A percentile compares a stretch with the other conserved stretches of the same genome.
Conservation (phyloP, 1,140 invertebrate species). For the Tetramorium simillimum region DNA sequence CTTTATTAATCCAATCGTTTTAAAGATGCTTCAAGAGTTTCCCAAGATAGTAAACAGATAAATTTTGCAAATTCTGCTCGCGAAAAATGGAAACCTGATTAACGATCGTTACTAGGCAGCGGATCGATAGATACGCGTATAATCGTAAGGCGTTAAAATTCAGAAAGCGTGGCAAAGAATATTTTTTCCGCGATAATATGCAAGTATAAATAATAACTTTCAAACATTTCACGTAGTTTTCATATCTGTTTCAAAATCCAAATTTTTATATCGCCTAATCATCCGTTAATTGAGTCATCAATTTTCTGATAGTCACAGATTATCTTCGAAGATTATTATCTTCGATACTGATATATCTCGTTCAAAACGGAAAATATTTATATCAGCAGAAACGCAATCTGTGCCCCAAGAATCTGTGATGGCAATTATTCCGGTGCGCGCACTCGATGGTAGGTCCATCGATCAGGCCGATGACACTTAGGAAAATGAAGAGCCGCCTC, state of each 20-base stretch:
- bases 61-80: background rate
- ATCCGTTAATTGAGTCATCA: background rate
- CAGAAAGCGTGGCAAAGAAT: background rate
- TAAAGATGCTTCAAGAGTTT: background rate
- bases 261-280: background rate
- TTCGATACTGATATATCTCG: background rate
- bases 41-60: background rate
- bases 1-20: background rate
- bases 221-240: background rate
- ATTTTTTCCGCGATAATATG: background rate
- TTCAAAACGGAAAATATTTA: background rate
- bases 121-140: background rate
- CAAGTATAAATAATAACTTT: background rate
- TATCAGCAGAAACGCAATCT: constrained; percentile 8
- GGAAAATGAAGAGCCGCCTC: constrained; percentile 34
- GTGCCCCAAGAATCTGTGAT: background rate
- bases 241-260: background rate
- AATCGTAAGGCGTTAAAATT: constrained; percentile 10
- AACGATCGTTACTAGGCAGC: background rate
- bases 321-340: background rate
- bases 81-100: constrained; percentile 15
- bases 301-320: background rate
- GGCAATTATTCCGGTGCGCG: background rate
- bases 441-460: background rate
- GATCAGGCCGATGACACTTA: constrained; percentile 26